A percentile compares a stretch with the other conserved stretches of the same genome.
These are phyloP conservation scores for Callimorpha dominula DNA, from an alignment of 2,888 invertebrate genomes.

Conservation along the genomic window DNA sequence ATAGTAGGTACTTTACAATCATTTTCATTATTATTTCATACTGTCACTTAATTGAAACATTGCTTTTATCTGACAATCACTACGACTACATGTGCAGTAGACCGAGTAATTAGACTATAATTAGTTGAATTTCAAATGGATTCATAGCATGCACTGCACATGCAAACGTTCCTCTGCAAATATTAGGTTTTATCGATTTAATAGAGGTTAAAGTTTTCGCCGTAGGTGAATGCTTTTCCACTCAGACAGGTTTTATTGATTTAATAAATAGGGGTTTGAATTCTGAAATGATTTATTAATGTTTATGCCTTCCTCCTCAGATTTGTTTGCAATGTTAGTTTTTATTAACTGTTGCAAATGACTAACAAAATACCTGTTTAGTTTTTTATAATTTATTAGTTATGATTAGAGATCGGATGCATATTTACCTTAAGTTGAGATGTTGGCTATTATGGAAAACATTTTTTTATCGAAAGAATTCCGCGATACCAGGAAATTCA, in stretches of 20 bases:
- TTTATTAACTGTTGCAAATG: neutral
- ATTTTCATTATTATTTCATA: slow-evolving; percentile 68
- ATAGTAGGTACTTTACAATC: slow-evolving; percentile 61
- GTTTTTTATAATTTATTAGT: slow-evolving; percentile 20
- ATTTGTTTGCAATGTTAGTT: neutral
- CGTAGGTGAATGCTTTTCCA: too few species aligned
- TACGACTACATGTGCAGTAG: slow-evolving; percentile 38
- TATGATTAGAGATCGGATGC: too few species aligned
- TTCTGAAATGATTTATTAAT: neutral
- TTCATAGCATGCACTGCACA: slow-evolving; percentile 37
- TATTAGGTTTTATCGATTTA: slow-evolving; percentile 17
- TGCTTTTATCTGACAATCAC: slow-evolving; percentile 57
- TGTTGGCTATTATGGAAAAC: too few species aligned
- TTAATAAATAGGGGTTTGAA: neutral
- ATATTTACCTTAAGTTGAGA: too few species aligned
- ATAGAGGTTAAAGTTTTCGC: too few species aligned
- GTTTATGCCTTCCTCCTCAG: neutral
- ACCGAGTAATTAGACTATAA: slow-evolving; percentile 27
- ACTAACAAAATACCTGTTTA: neutral
- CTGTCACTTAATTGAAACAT: slow-evolving; percentile 60
- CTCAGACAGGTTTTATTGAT: neutral
- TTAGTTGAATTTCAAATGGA: slow-evolving; percentile 42
- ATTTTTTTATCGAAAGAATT: too few species aligned
- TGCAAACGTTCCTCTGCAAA: slow-evolving; percentile 25
- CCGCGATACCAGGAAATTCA: too few species aligned